Conservation (phyloP, 2,888 invertebrate genomes). For the Camponotus fellah region DNA sequence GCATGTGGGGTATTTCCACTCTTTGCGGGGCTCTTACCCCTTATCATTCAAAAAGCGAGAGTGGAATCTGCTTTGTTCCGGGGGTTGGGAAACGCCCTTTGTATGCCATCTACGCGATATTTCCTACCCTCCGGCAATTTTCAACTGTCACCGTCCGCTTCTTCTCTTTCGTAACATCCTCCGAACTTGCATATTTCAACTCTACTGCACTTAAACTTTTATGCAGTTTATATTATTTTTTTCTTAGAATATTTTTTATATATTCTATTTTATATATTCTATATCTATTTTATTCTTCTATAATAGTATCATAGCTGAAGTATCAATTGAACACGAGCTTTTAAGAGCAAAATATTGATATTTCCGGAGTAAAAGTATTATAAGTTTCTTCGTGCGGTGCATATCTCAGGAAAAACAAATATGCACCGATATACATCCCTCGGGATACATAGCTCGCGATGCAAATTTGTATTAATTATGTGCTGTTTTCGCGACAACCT, state of each 20-base stretch:
- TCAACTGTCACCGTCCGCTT: slow-evolving; percentile 25
- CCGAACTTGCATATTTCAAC: slow-evolving; percentile 10
- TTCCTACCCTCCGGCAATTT: slow-evolving; percentile 38
- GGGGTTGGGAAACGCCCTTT: slow-evolving; percentile 24
- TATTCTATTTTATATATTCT: no score
- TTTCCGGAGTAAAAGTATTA: background rate
- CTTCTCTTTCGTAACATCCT: slow-evolving; percentile 19
- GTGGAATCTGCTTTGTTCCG: slow-evolving; percentile 26
- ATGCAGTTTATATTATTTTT: background rate
- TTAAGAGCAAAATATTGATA: slow-evolving; percentile 15
- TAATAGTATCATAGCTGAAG: background rate
- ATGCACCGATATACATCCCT: background rate
- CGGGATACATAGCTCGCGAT: slow-evolving; percentile 13
- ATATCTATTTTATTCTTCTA: background rate
- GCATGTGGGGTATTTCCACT: slow-evolving; percentile 6
- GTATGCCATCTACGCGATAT: slow-evolving; percentile 9
- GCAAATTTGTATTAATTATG: slow-evolving; percentile 36
- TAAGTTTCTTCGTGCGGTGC: background rate
- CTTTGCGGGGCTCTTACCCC: background rate
- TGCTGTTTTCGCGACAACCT: slow-evolving; percentile 48
- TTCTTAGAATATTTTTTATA: background rate
- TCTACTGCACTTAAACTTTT: background rate
- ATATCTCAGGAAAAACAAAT: background rate
- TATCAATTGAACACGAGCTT: background rate
- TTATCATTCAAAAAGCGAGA: background rate